Conservation (phyloP, 2,888 invertebrate genomes). For the Zygogramma bicolorata region DNA sequence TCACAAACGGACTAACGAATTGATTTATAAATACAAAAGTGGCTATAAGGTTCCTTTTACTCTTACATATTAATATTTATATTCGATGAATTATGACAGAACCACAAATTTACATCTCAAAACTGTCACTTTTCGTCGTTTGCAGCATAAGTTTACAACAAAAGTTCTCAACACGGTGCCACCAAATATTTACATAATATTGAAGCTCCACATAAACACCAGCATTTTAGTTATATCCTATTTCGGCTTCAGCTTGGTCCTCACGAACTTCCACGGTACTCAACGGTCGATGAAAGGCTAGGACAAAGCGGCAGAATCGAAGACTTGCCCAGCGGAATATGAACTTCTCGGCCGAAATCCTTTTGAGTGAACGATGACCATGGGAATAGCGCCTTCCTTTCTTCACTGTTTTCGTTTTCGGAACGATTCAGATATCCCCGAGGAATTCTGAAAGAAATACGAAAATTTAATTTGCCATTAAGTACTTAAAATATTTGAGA, state of each 20-base stretch:
- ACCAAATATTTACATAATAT: slow-evolving; percentile 42
- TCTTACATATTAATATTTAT: background rate
- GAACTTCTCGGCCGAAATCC: background rate
- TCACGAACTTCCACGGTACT: background rate
- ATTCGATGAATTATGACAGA: background rate
- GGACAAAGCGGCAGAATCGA: background rate
- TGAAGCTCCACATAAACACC: slow-evolving; percentile 42
- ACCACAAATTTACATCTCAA: slow-evolving; percentile 4
- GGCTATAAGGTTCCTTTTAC: slow-evolving; percentile 3
- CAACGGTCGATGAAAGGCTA: background rate
- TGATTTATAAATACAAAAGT: slow-evolving; percentile 1
- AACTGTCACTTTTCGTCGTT: slow-evolving; percentile 22
- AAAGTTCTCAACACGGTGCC: slow-evolving; percentile 37
- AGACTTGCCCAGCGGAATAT: background rate
- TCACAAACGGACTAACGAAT: slow-evolving; percentile 4
- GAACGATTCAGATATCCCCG: slow-evolving; percentile 27
- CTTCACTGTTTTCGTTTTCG: slow-evolving; percentile 29
- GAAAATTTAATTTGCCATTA: background rate
- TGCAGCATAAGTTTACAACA: slow-evolving; percentile 37
- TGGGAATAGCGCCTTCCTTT: background rate
- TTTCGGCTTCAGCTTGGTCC: background rate
- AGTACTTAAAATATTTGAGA: background rate
- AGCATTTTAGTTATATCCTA: slow-evolving; percentile 19
- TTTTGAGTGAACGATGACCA: background rate
- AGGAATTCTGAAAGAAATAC: slow-evolving; percentile 32